phyloP scores from a whole-genome alignment of 1,140 invertebrate species.

The Penaeus vannamei region DNA sequence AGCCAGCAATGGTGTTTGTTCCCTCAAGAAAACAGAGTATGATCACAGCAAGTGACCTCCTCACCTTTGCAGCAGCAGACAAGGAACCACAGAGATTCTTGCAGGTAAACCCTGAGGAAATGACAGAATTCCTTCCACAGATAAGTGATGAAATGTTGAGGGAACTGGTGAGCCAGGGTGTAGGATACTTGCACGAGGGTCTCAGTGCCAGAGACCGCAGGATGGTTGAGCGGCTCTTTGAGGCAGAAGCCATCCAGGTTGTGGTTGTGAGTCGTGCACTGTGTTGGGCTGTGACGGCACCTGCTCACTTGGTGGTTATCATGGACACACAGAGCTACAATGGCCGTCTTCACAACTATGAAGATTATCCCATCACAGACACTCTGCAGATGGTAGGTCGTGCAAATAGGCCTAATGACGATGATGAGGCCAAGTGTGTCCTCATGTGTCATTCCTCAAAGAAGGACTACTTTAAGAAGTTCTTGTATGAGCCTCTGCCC shows the following conservation, averaged over 20 bases:
- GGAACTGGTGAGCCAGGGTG: slow-evolving; percentile 80
- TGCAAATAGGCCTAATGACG: slow-evolving; percentile 89
- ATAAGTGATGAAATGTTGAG: slow-evolving; percentile 82
- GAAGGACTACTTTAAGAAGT: slow-evolving; percentile 99
- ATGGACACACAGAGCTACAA: slow-evolving; percentile 99
- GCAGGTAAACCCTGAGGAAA: slow-evolving; percentile 87
- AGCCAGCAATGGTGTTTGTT: slow-evolving; percentile 97
- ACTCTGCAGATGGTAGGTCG: slow-evolving; percentile 98
- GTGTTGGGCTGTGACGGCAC: slow-evolving; percentile 92
- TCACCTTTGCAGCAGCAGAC: slow-evolving; percentile 94
- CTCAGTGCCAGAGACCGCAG: slow-evolving; percentile 86
- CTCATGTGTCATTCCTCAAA: slow-evolving; percentile 97
- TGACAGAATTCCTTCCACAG: slow-evolving; percentile 88
- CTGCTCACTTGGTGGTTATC: slow-evolving; percentile 93
- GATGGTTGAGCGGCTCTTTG: slow-evolving; percentile 93
- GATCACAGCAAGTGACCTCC: slow-evolving; percentile 93
- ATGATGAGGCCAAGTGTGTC: slow-evolving; percentile 96
- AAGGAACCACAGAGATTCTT: slow-evolving; percentile 88
- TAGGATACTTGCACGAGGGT: slow-evolving; percentile 98
- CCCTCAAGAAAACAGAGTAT: slow-evolving; percentile 94
- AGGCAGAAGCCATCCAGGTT: slow-evolving; percentile 93
- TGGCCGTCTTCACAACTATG: slow-evolving; percentile 91
- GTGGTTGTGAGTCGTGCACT: slow-evolving; percentile 91
- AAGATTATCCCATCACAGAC: slow-evolving; percentile 98
- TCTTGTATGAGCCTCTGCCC: slow-evolving; percentile 96